Conservation (phyloP, 2,888 invertebrate genomes). For the Cepaea hortensis region DNA sequence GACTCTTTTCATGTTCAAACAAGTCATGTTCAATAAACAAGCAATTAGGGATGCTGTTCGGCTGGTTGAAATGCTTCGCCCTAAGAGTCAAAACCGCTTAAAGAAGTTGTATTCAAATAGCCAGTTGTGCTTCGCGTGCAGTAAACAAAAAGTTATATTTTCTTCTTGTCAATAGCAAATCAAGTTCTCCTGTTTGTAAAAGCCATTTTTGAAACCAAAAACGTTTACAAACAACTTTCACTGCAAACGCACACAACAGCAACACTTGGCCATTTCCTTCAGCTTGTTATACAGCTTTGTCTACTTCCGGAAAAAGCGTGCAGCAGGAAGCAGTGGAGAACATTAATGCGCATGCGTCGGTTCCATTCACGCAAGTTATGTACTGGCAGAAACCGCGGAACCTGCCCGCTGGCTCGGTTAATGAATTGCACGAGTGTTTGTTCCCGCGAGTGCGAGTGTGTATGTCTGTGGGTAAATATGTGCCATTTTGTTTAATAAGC, state of each 20-base stretch:
- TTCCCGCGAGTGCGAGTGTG: no score
- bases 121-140: neutral
- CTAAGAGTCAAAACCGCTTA: neutral
- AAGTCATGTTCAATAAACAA: conserved; percentile 36
- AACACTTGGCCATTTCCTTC: conserved; percentile 23
- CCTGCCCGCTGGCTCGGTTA: neutral
- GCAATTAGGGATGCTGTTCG: conserved; percentile 29
- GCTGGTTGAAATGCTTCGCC: neutral
- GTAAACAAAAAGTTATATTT: neutral
- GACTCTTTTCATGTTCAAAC: conserved; percentile 16
- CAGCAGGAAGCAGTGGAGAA: neutral
- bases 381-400: conserved; percentile 23
- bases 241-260: neutral
- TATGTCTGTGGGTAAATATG: no score
- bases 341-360: conserved; percentile 23
- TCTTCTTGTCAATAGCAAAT: neutral
- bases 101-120: neutral
- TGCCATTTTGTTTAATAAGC: no score
- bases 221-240: neutral
- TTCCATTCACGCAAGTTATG: conserved; percentile 14
- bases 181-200: neutral
- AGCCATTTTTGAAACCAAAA: neutral
- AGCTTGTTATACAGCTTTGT: conserved; percentile 19
- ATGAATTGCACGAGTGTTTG: neutral
- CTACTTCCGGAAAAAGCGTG: conserved; percentile 22